Conservation (phyloP, 1,140 invertebrate genomes). For the Papilio helenus region DNA sequence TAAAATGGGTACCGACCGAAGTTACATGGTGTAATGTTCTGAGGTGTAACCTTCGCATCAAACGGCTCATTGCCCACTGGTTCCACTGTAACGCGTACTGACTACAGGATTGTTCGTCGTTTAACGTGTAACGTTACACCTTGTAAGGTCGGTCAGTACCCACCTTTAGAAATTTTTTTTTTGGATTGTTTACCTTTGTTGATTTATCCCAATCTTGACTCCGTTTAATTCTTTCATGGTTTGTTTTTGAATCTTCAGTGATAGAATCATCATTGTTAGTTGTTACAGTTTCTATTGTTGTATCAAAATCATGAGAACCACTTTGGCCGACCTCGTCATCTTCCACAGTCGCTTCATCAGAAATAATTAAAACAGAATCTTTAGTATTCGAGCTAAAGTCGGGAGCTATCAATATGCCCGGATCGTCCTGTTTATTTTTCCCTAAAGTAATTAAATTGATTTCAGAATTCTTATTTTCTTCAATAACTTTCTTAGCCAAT, state of each 20-base stretch:
- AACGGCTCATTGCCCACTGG: no score
- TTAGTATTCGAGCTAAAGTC: constrained; percentile 50
- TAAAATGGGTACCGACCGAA: no score
- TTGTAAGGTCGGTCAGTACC: no score
- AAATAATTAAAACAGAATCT: constrained; percentile 45
- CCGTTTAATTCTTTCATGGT: constrained; percentile 52
- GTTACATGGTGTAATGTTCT: no score
- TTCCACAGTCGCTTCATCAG: constrained; percentile 53
- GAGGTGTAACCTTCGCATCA: no score
- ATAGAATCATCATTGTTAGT: constrained; percentile 6
- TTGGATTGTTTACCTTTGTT: constrained; percentile 47
- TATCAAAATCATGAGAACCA: constrained; percentile 21
- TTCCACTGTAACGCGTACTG: no score
- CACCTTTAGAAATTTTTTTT: background rate
- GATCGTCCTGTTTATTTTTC: background rate
- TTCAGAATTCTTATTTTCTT: constrained; percentile 24
- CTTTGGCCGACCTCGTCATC: constrained; percentile 40
- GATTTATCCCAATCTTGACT: constrained; percentile 57
- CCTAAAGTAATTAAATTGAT: constrained; percentile 21
- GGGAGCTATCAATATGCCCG: constrained; percentile 51
- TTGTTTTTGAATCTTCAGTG: background rate
- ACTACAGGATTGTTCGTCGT: no score
- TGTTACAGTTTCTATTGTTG: constrained; percentile 32
- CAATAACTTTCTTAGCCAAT: background rate
- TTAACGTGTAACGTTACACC: no score